A percentile compares a stretch with the other conserved stretches of the same genome.
Evolutionary conservation across 2,888 invertebrate species (phyloP).

Genomic region (Anthrax anthrax): DNA sequence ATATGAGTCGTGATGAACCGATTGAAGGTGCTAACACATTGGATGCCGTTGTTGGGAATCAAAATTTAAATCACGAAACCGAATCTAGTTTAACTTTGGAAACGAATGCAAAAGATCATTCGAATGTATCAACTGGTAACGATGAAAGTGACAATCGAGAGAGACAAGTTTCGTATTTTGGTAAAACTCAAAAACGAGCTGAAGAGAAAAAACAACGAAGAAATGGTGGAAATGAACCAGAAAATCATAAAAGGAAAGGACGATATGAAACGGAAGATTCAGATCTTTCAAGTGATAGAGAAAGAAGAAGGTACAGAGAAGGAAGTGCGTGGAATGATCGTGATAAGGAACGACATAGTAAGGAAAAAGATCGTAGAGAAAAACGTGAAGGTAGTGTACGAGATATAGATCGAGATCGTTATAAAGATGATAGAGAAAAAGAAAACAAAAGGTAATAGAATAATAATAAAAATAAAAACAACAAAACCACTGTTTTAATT

Average conservation of each 20-base stretch:
- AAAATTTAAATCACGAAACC: slow-evolving; percentile 11
- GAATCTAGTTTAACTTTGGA: slow-evolving; percentile 16
- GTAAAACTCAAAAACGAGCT: slow-evolving; percentile 21
- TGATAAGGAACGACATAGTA: slow-evolving; percentile 22
- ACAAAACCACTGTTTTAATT: not conserved
- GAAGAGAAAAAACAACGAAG: slow-evolving; percentile 21
- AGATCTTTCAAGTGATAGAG: slow-evolving; percentile 44
- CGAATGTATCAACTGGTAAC: slow-evolving; percentile 26
- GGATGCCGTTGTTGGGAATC: slow-evolving; percentile 13
- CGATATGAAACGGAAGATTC: slow-evolving; percentile 50
- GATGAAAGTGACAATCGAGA: slow-evolving; percentile 28
- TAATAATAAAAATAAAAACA: not conserved
- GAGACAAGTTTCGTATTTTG: slow-evolving; percentile 11
- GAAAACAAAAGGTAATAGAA: slow-evolving; percentile 18
- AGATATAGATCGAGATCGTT: slow-evolving; percentile 32
- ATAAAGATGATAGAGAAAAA: slow-evolving; percentile 22
- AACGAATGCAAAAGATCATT: slow-evolving; percentile 18
- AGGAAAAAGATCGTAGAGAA: slow-evolving; percentile 28
- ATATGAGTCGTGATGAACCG: slow-evolving; percentile 36
- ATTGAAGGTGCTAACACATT: slow-evolving; percentile 37
- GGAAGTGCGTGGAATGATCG: slow-evolving; percentile 28
- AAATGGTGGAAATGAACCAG: slow-evolving; percentile 20
- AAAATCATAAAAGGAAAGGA: slow-evolving; percentile 29
- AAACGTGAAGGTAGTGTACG: slow-evolving; percentile 15
- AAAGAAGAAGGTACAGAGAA: slow-evolving; percentile 41